These are phyloP conservation scores for Euphonia xanthogaster DNA, from an alignment of 2,797 vertebrate genomes.

Conservation along the genomic window DNA sequence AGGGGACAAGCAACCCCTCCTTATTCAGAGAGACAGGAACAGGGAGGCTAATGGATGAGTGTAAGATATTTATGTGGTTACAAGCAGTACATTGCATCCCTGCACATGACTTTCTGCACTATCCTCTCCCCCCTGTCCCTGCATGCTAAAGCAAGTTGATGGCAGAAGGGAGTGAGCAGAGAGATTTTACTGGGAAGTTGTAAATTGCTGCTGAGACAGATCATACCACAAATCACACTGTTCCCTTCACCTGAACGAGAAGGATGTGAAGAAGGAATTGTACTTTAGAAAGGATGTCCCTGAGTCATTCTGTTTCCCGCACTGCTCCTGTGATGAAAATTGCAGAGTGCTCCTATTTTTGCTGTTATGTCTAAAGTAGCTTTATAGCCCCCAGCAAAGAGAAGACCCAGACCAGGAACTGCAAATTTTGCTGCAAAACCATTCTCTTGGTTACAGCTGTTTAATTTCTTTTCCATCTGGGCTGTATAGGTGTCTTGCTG, in stretches of 20 bases:
- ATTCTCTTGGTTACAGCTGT: not conserved
- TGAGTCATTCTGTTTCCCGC: not conserved
- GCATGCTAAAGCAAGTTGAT: not conserved
- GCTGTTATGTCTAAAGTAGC: not conserved
- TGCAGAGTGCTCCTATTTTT: not conserved
- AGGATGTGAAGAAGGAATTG: conserved; percentile 19
- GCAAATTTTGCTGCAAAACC: not conserved
- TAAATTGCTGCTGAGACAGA: conserved; percentile 31
- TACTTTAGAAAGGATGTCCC: not conserved
- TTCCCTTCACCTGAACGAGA: conserved; percentile 39
- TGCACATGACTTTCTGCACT: not conserved
- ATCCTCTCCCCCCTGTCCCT: not conserved
- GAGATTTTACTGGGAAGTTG: conserved; percentile 3
- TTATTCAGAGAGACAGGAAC: not conserved
- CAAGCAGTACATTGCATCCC: not conserved
- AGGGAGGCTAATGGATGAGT: conserved; percentile 9
- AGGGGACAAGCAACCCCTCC: not conserved
- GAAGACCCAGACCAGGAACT: not conserved
- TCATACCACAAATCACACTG: conserved; percentile 32
- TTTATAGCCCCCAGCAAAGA: not conserved
- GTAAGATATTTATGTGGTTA: conserved; percentile 47
- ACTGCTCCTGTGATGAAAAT: not conserved
- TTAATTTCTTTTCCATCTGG: not conserved
- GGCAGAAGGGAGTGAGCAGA: not conserved
- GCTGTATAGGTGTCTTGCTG: not conserved